Base-by-base conservation (phyloP, 2,888 invertebrate species). In the Drosophila nigritarsus region DNA sequence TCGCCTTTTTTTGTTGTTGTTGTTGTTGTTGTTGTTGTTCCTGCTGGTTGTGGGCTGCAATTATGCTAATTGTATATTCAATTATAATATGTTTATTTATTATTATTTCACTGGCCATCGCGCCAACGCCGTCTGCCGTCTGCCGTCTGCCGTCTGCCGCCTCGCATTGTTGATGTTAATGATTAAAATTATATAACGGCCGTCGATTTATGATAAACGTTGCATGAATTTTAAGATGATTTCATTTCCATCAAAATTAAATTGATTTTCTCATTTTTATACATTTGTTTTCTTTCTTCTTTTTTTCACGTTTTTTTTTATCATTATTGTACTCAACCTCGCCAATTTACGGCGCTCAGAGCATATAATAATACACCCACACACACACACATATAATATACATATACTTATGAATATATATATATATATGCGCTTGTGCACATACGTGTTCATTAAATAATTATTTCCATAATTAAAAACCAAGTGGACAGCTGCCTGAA, bases 41-140 rank as follows among this genome's bases (percentile, higher is more conserved):
- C 32, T 64, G 80, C 48, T 62, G 59, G 51, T 48, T 48, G 67
- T 38, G 69, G 58, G 24, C 71, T 71, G 78, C 82, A 86, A 89
- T 89, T 86, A 87, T 87, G 89, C 86, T 89, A 86, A 86, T 86
- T 89, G 85, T 89, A 80, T 87, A 82, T 85, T 90, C 90, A 87
- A 87, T 87, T 85, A 88, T 87, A 85, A 80, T 89, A 87, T 82
- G 85, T 85, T 84, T 89, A 89, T 89, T 87, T 87, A 85, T 84
- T 90, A 80, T 87, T 87, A 73, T 87, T 87, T 78, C 83, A 58
- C 67, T 54, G 60, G 67, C 51, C 36, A 51, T 13, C 29, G 45
- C n/a, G n/a, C n/a, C n/a, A n/a, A n/a, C n/a, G n/a, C 34, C 7
- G 13, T 36, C 20, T 18, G 42, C 55, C 45, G 51, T 29, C 29